Evolutionary conservation across 2,888 invertebrate genomes (phyloP).

Genomic region (Eupithecia vulgata): DNA sequence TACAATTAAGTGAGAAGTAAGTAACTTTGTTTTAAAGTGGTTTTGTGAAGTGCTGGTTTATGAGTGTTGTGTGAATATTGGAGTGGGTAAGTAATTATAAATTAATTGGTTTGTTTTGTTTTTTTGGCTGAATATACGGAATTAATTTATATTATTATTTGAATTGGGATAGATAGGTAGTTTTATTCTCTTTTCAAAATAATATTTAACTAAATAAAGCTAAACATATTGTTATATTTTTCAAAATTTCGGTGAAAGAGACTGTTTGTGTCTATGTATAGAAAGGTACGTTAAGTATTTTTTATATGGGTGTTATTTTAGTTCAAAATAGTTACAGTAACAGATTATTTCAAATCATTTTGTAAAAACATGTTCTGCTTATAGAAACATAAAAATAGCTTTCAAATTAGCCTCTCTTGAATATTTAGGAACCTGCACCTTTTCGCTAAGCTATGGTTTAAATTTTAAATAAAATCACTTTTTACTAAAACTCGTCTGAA

Average conservation of each 20-base stretch:
- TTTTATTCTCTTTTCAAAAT: not conserved
- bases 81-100: constrained; percentile 34
- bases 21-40: constrained; percentile 39
- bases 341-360: not conserved
- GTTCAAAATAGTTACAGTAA: not conserved
- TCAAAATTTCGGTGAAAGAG: too few species aligned
- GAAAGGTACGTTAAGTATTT: not conserved
- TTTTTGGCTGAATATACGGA: not conserved
- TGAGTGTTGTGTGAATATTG: constrained; percentile 27
- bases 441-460: not conserved
- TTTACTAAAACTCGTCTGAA: not conserved
- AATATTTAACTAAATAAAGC: not conserved
- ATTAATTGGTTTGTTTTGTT: not conserved
- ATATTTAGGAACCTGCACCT: not conserved
- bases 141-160: not conserved
- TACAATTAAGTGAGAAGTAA: constrained; percentile 33
- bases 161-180: not conserved
- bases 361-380: not conserved
- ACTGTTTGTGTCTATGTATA: too few species aligned
- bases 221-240: not conserved
- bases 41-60: constrained; percentile 38
- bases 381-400: not conserved
- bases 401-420: constrained; percentile 1
- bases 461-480: not conserved
- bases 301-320: not conserved